Evolutionary conservation across 2,888 invertebrate genomes (phyloP).

Genomic region (Chironomus riparius): DNA sequence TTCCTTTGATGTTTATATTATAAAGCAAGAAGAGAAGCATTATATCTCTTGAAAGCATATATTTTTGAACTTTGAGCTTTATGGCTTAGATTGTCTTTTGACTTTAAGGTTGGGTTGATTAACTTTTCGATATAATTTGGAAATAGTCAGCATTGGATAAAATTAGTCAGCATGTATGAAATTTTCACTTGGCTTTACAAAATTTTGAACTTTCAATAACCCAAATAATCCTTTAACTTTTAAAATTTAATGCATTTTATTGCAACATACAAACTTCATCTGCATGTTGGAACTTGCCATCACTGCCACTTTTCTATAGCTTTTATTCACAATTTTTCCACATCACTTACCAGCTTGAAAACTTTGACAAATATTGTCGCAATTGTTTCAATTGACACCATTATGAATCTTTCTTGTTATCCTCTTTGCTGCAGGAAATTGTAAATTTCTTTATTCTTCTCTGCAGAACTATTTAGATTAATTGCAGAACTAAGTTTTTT

Average conservation of each 20-base stretch:
- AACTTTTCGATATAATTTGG: too few relatives aligned
- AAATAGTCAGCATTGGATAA: too few relatives aligned
- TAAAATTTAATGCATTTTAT: too few relatives aligned
- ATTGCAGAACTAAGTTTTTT: not conserved
- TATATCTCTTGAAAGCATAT: not conserved
- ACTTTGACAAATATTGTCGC: conserved; percentile 72
- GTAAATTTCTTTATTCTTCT: not conserved
- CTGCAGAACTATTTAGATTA: not conserved
- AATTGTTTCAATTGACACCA: conserved; percentile 74
- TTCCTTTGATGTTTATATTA: not conserved
- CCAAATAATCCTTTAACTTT: too few relatives aligned
- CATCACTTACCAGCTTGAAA: conserved; percentile 66
- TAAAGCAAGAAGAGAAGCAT: not conserved
- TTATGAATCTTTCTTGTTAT: conserved; percentile 40
- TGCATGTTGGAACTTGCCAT: too few relatives aligned
- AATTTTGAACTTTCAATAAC: too few relatives aligned
- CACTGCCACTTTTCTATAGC: not conserved
- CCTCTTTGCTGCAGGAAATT: not conserved
- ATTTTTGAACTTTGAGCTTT: too few relatives aligned
- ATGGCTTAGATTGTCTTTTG: too few relatives aligned
- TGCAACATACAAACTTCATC: too few relatives aligned
- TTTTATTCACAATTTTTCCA: not conserved
- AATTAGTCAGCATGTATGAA: too few relatives aligned
- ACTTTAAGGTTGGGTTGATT: too few relatives aligned
- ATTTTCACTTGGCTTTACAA: too few relatives aligned